Percentiles rank a stretch among this genome's conserved stretches.
These are phyloP conservation scores for Lasioglossum leucozonium DNA, from an alignment of 2,888 invertebrate genomes.

Conservation along the genomic window DNA sequence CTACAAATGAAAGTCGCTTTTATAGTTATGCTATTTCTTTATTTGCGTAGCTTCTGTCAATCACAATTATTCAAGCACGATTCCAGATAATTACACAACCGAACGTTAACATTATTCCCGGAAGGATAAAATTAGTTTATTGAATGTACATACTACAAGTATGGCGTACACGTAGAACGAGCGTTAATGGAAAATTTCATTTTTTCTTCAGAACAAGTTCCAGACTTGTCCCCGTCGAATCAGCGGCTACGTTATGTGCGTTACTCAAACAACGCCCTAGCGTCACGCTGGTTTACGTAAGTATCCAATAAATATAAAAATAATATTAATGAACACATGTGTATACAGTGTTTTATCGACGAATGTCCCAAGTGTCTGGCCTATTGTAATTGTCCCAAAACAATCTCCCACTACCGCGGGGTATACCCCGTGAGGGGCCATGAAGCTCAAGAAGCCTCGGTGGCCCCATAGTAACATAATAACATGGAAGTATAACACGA, in stretches of 20 bases:
- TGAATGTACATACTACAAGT: conserved; percentile 25
- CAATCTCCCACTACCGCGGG: no score
- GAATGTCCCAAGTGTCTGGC: no score
- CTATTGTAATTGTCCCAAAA: no score
- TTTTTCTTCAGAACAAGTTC: neutral
- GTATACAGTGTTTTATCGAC: no score
- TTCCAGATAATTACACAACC: conserved; percentile 1
- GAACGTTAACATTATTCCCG: neutral
- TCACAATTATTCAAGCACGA: conserved; percentile 17
- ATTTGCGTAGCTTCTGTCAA: conserved; percentile 19
- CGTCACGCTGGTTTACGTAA: neutral
- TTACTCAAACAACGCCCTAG: conserved; percentile 24
- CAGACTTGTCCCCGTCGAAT: neutral
- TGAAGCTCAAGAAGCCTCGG: no score
- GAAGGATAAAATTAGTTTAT: conserved; percentile 15
- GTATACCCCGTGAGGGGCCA: no score
- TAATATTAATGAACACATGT: conserved; percentile 48
- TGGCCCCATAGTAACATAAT: no score
- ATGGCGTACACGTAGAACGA: conserved; percentile 15
- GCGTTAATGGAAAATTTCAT: neutral
- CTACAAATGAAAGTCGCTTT: neutral
- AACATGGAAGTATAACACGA: no score
- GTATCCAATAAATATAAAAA: conserved; percentile 8
- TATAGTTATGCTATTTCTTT: conserved; percentile 15
- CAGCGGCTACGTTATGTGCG: neutral